Base-by-base conservation (phyloP, 2,888 invertebrate species). In the Harmothoe impar region DNA sequence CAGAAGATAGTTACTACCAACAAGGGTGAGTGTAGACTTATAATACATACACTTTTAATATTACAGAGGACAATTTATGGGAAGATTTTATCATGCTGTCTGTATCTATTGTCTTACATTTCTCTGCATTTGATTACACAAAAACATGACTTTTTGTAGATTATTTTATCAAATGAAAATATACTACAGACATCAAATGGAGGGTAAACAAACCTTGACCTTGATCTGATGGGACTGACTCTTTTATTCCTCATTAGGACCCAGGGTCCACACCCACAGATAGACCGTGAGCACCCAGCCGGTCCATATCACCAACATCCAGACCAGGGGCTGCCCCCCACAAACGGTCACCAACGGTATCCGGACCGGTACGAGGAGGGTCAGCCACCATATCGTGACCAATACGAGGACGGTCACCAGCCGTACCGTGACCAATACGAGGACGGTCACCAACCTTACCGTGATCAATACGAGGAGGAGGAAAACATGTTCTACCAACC, bases 381-480 rank as follows among this genome's bases (percentile, higher is more conserved):
- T n/a, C n/a, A 77, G 12, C 77, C 10, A 29, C n/a, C 10, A 77
- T 12, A 23, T 17, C 77, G 12, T 7, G 20, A 84, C 12, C 33
- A 35, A 25, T n/a, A 31, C 43, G 7, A 84, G 12, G 51, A 33
- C 51, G 52, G 17, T 35, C 86, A 23, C 35, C 20, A 52, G 10
- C 43, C 3, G 20, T 23, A 86, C 86, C 86, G 15, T 86, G 86
- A 20, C 51, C 33, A 43, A 86, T 35, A 35, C 29, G 43, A 29
- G 7, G 25, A 20, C 7, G 29, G 72, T 7, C 72, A 84, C 43
- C 84, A 10, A 20, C 84, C 12, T 3, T 84, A 84, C 23, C 23
- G 86, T 12, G 86, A 86, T 52, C 86, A 86, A 20, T n/a, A 54
- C 54, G 86, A 54, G 5, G 52, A 52, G 31, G 86, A 86, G 29